Percentiles rank a stretch among this genome's conserved stretches.
phyloP scores from a whole-genome alignment of 1,140 invertebrate species.

The Bombus superbus region DNA sequence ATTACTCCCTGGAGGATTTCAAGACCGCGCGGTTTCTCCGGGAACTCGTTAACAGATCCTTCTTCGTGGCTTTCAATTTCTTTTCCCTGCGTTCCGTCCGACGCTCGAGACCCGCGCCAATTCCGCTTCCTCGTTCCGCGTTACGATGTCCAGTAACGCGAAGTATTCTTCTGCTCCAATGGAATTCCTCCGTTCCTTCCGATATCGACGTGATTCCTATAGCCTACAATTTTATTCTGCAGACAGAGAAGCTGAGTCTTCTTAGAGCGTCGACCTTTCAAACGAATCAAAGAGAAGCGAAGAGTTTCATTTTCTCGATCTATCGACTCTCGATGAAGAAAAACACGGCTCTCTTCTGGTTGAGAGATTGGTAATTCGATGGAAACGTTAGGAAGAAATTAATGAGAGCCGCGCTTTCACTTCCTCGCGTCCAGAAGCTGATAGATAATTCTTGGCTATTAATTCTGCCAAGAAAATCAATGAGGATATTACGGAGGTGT shows the following conservation, averaged over 20 bases:
- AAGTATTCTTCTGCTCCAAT: neutral
- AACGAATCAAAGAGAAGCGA: neutral
- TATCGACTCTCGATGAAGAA: neutral
- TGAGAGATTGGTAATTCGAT: neutral
- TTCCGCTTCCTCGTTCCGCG: conserved; percentile 26
- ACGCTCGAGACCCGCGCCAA: neutral
- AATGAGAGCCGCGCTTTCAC: neutral
- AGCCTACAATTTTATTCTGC: neutral
- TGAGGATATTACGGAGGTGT: neutral
- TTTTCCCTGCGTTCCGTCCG: neutral
- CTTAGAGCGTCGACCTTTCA: neutral
- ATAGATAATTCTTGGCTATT: neutral
- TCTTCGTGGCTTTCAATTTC: neutral
- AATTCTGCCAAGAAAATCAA: conserved; percentile 3
- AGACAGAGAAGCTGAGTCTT: neutral
- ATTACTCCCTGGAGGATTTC: conserved; percentile 35
- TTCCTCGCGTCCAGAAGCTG: neutral
- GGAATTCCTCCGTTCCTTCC: neutral
- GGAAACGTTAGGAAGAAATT: neutral
- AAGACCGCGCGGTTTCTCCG: conserved; percentile 31
- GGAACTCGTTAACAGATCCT: conserved; percentile 20
- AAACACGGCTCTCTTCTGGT: neutral
- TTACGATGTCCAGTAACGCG: neutral
- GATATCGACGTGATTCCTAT: too few species aligned
- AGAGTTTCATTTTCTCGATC: neutral